These are phyloP conservation scores for Rhynchopsitta pachyrhyncha DNA, from an alignment of 2,113 vertebrate species.

Conservation along the genomic window DNA sequence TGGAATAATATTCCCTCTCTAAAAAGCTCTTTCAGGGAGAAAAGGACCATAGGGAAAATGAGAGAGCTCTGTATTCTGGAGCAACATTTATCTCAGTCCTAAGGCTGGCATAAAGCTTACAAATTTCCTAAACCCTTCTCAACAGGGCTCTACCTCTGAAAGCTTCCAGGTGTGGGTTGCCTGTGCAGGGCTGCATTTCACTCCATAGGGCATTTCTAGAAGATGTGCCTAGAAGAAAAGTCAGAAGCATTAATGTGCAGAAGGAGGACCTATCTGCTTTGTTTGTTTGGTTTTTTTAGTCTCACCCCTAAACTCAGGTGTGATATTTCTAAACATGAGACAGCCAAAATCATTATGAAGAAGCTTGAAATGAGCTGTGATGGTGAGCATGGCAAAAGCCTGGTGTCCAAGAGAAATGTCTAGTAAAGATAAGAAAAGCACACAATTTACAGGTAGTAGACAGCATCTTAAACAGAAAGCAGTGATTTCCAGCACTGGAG, in stretches of 20 bases:
- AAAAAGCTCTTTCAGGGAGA: neutral
- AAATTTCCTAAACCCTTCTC: neutral
- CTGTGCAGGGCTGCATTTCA: neutral
- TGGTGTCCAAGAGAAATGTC: neutral
- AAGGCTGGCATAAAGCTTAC: neutral
- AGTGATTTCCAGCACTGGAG: neutral
- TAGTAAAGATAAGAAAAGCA: neutral
- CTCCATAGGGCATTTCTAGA: neutral
- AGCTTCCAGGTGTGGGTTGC: neutral
- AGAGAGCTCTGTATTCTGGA: neutral
- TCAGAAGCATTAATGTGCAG: neutral
- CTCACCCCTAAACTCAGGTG: neutral
- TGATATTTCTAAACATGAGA: neutral
- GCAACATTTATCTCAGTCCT: neutral
- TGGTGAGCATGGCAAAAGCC: neutral
- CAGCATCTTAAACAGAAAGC: neutral
- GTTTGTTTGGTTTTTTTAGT: neutral
- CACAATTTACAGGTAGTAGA: neutral
- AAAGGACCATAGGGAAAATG: neutral
- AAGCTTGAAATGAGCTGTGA: neutral
- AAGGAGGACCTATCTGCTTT: accelerated
- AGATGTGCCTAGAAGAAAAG: neutral
- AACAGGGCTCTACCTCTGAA: neutral
- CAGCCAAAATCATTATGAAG: neutral
- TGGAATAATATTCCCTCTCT: neutral